Base-by-base conservation (phyloP, 2,888 invertebrate genomes). In the Pyrochroa serraticornis region DNA sequence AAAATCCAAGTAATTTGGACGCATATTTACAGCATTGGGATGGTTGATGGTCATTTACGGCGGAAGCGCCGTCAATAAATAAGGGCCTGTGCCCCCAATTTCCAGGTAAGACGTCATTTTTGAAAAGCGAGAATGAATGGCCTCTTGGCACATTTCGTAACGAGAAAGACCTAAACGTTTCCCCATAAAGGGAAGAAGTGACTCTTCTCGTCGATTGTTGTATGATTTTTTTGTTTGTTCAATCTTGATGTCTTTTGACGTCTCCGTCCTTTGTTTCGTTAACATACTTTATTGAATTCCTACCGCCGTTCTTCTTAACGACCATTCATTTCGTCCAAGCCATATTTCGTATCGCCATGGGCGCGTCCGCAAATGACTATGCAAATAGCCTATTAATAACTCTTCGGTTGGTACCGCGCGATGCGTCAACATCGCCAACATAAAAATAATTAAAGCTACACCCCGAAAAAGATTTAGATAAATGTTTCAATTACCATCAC, bases 401-500 rank as follows among this genome's bases (percentile, higher is more conserved):
- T 38, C 43, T 41, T 56, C 38, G 30, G 39, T 50, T 56, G 36
- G 35, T 43, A 43, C 43, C 36, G 45, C 39, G 9, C 38, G 12
- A 7, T 8, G 43, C 35, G 43, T 55, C n/a, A n/a, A n/a, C n/a
- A 43, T 41, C 31, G 33, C 45, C 44, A 41, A 22, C 48, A 42
- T 42, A 50, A 56, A 54, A 56, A 56, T 56, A 56, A 56, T 56
- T 56, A 56, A 50, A 50, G 50, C 50, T 56, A 56, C 56, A 56
- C 56, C 56, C 50, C 13, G 46, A 50, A 56, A 49, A 44, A 50
- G 50, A 45, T 56, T 50, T 56, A 56, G 56, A 56, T 56, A 56
- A 56, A 56, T 56, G 56, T 56, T 56, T 56, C 56, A 56, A 56
- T 56, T 56, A 56, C 39, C 41, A 31, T 45, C 50, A 56, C 50